Base-by-base conservation (phyloP, 2,888 invertebrate genomes). In the Colletes collaris region DNA sequence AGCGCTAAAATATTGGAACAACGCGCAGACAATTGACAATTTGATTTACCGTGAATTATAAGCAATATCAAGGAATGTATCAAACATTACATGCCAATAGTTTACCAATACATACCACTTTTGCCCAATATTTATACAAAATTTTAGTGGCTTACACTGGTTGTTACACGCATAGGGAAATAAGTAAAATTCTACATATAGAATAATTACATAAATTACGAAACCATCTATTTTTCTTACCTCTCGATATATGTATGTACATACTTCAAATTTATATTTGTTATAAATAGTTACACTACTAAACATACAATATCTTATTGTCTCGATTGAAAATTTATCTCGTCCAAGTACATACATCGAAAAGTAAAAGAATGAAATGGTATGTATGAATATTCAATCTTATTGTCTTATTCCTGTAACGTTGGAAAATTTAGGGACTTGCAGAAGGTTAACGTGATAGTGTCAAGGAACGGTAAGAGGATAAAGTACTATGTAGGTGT, bases 401-500 rank as follows among this genome's bases (percentile, higher is more conserved):
- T 16, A 37, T 65, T 55, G n/a, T 10, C 8, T 16, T 10, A 44
- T 40, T 35, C n/a, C 8, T 55, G 19, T 13, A n/a, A 6, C 58
- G 58, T 58, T 58, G 13, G 0, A 55, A 8, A 44, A 44, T 55
- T 66, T 55, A n/a, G 2, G 10, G 5, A 11, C 11, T 55, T 0
- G 53, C 4, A 40, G 7, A 65, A 44, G 44, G 19, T 40, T n/a
- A 60, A 60, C 59, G 40, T 5, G 59, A 44, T 16, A 46, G 37
- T 16, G 35, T 49, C 27, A 19, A 50, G 16, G 56, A 68, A 53
- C 59, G 19, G 53, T 53, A 53, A 62, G 35, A 35, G 44, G 53
- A 19, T 13, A 72, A 75, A 65, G 11, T n/a, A 50, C 44, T 46
- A 46, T 8, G 44, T 46, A 46, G 44, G 44, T 46, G 44, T 46